Base-by-base conservation (phyloP, 2,888 invertebrate genomes). In the Amphiduros pacificus region DNA sequence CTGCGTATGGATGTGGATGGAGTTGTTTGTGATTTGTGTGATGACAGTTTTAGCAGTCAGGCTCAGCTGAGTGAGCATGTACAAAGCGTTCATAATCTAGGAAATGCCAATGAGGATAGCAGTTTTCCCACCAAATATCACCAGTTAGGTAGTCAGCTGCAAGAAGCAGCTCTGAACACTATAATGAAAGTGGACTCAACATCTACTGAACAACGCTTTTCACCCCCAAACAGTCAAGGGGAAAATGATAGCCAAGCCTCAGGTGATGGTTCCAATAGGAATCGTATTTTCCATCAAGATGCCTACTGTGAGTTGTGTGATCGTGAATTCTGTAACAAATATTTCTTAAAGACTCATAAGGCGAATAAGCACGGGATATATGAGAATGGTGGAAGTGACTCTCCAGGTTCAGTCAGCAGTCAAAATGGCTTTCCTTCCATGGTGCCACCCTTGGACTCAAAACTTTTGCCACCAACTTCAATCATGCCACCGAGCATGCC, bases 291-390 rank as follows among this genome's bases (percentile, higher is more conserved):
- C 82, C 96, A 97, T 84, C 94, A 92, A 1, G 97, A 97, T 83
- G 95, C 96, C 22, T 97, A 93, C 84, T 98, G 98, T 83, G 94
- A 95, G 80, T 87, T 96, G 63, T 98, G 98, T 87, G 94, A 96
- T 85, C 94, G 96, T 81, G 97, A 97, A 85, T 98, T 98, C 84
- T 97, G 97, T 85, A 96, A 97, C 86, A 96, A 96, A 81, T 96
- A 97, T 85, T 97, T 96, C 83, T 86, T 98, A 28, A 96, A 97
- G 84, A 97, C 97, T 62, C 97, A 98, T 85, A 94, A 94, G 82
- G 94, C 96, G 32, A 96, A 96, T 83, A 96, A 95, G 79, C 97
- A 98, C 82, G 95, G 95, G 29, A 94, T 97, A 55, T 80, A 75
- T 69, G 81, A 81, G 60, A 36, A 52, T 17, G 22, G 44, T 44